Evolutionary conservation across 2,113 vertebrate species (phyloP).

Genomic region (Gobius niger): DNA sequence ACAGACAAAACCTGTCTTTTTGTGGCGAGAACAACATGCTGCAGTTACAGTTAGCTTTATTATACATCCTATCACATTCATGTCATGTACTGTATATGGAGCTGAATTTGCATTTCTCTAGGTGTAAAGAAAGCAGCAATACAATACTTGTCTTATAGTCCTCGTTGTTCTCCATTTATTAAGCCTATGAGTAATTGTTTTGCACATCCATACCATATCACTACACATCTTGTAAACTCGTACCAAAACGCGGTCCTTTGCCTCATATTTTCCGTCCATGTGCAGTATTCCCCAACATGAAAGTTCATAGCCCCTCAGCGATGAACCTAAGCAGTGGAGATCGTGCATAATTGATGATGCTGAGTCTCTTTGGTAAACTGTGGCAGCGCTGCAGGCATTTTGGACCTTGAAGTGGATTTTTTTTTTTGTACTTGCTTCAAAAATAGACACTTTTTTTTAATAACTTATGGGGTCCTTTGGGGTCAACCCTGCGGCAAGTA

Average conservation of each 20-base stretch:
- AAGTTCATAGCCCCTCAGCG: slow-evolving; percentile 14
- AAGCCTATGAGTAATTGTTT: no score
- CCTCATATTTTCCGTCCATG: slow-evolving; percentile 1
- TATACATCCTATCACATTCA: no score
- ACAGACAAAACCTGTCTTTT: no score
- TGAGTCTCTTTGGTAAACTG: slow-evolving; percentile 45
- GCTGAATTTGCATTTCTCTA: no score
- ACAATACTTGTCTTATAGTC: no score
- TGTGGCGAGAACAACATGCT: no score
- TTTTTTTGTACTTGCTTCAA: slow-evolving; percentile 11
- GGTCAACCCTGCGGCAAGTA: slow-evolving; percentile 7
- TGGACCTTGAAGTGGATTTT: not conserved
- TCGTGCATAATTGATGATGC: slow-evolving; percentile 46
- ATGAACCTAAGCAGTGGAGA: slow-evolving; percentile 26
- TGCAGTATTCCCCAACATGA: not conserved
- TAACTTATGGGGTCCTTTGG: slow-evolving; percentile 5
- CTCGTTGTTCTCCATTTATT: no score
- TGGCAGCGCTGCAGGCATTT: slow-evolving; percentile 29
- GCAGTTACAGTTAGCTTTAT: no score
- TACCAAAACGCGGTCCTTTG: not conserved
- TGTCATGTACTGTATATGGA: no score
- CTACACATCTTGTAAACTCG: not conserved
- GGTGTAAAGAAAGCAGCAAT: no score
- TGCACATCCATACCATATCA: no score
- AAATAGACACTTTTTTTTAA: slow-evolving; percentile 6